Evolutionary conservation across 1,140 invertebrate species (phyloP).

Genomic region (Habropoda laboriosa): DNA sequence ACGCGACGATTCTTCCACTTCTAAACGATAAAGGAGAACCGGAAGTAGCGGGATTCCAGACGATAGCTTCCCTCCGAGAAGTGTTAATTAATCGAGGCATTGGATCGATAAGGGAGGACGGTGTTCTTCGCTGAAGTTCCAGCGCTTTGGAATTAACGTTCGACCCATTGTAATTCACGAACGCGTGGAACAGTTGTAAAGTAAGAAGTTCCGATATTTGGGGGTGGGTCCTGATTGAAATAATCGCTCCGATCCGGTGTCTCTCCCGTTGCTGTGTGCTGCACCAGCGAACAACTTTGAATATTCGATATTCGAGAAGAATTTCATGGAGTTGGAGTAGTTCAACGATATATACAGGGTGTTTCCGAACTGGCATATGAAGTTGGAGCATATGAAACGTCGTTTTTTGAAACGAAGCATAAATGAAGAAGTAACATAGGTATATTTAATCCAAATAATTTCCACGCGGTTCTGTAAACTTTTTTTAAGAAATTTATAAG

Average conservation of each 20-base stretch:
- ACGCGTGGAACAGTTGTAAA: background rate
- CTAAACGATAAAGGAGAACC: too few species aligned
- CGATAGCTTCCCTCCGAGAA: background rate
- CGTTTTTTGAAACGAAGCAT: too few species aligned
- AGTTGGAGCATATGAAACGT: too few species aligned
- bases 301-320: background rate
- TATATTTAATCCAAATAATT: too few species aligned
- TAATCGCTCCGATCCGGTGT: conserved; percentile 1
- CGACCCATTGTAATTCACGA: background rate
- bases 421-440: too few species aligned
- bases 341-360: too few species aligned
- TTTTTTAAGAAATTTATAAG: too few species aligned
- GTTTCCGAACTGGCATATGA: too few species aligned
- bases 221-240: conserved; percentile 12
- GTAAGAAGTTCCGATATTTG: conserved; percentile 24
- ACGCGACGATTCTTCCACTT: too few species aligned
- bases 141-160: background rate
- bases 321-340: background rate
- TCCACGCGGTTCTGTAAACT: too few species aligned
- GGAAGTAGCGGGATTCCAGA: background rate
- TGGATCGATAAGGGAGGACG: background rate
- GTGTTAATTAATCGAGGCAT: background rate
- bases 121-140: background rate
- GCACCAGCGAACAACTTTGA: background rate
- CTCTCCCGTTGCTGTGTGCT: background rate